A percentile compares a stretch with the other conserved stretches of the same genome.
Evolutionary conservation across 1,140 invertebrate genomes (phyloP).

Genomic region (Harlomillsia oculata): DNA sequence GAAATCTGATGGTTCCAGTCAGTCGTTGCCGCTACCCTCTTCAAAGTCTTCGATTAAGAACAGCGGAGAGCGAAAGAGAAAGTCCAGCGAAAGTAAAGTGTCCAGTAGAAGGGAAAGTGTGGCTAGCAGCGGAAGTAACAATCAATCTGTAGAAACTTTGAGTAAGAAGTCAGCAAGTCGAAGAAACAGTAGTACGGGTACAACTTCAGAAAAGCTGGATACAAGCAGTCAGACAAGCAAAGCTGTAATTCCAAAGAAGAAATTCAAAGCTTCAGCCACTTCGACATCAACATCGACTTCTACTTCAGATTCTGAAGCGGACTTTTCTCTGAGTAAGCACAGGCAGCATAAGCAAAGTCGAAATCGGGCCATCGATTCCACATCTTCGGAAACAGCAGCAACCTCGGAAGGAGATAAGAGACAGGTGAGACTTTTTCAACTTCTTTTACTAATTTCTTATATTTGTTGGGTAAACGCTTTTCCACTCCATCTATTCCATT

Average conservation of each 20-base stretch:
- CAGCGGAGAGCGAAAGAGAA: slow-evolving; percentile 20
- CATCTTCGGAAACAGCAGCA: neutral
- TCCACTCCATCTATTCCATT: neutral
- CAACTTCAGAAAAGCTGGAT: neutral
- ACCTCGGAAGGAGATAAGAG: neutral
- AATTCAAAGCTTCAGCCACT: slow-evolving; percentile 6
- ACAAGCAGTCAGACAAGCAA: neutral
- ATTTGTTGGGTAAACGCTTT: neutral
- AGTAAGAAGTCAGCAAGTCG: neutral
- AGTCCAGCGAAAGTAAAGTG: slow-evolving; percentile 17
- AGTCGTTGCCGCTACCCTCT: neutral
- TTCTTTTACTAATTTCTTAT: neutral
- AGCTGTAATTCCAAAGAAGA: slow-evolving; percentile 16
- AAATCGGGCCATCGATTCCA: slow-evolving; percentile 17
- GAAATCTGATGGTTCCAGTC: slow-evolving; percentile 6
- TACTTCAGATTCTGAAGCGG: slow-evolving; percentile 4
- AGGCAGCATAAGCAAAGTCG: slow-evolving; percentile 2
- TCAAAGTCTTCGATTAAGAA: slow-evolving; percentile 7
- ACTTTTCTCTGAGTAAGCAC: neutral
- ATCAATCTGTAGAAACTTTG: neutral
- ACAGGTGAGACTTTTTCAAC: neutral
- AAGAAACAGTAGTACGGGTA: neutral
- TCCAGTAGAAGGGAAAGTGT: slow-evolving; percentile 16
- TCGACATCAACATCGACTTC: slow-evolving; percentile 6
- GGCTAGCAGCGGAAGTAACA: slow-evolving; percentile 8